Conservation (phyloP, 1,140 invertebrate species). For the Dysdera silvatica region DNA sequence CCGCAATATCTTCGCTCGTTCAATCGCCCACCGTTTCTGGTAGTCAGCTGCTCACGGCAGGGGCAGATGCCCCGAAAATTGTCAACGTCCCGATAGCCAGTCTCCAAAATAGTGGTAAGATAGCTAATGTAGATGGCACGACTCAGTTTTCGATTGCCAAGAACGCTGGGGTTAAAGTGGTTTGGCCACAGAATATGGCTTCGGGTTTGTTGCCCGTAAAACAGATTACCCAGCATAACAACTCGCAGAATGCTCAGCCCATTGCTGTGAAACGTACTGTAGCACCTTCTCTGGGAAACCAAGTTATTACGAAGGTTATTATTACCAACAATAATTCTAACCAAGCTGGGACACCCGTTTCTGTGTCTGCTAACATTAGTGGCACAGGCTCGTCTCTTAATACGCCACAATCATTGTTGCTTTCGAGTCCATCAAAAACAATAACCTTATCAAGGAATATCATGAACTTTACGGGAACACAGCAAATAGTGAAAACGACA, state of each 20-base stretch:
- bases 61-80: too few relatives aligned
- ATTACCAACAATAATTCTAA: slow-evolving; percentile 43
- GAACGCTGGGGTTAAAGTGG: slow-evolving; percentile 17
- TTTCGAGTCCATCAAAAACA: slow-evolving; percentile 53
- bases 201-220: neutral
- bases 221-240: neutral
- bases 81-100: too few relatives aligned
- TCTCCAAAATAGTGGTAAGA: slow-evolving; percentile 6
- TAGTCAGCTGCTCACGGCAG: too few relatives aligned
- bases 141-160: neutral
- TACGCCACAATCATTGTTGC: slow-evolving; percentile 24
- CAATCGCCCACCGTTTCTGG: too few relatives aligned
- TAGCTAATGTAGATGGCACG: slow-evolving; percentile 2
- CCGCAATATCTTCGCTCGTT: too few relatives aligned
- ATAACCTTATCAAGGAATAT: slow-evolving; percentile 54
- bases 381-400: neutral
- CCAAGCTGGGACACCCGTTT: slow-evolving; percentile 20
- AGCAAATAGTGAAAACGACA: slow-evolving; percentile 35
- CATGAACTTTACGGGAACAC: slow-evolving; percentile 20
- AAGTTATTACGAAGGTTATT: slow-evolving; percentile 55
- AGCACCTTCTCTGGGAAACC: slow-evolving; percentile 15
- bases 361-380: slow-evolving; percentile 33
- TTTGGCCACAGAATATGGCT: neutral
- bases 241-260: neutral
- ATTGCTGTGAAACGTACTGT: slow-evolving; percentile 14